phyloP scores from a whole-genome alignment of 2,113 vertebrate species.

The Saccopteryx bilineata region DNA sequence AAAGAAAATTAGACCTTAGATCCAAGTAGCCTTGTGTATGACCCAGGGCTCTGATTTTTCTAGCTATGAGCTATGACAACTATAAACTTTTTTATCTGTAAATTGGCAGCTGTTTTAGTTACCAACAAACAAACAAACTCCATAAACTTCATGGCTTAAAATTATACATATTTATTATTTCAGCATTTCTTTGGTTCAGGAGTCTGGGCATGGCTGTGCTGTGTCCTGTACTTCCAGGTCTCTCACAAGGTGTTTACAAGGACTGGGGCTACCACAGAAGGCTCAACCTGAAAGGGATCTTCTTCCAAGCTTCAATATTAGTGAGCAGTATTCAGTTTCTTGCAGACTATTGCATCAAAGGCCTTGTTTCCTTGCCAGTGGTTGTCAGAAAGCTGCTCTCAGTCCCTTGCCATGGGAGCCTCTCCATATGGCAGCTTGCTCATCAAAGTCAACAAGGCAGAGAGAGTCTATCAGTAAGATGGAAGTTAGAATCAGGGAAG shows the following conservation, averaged over 20 bases:
- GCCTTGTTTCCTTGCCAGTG: background rate
- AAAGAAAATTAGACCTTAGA: constrained; percentile 55
- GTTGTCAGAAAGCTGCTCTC: background rate
- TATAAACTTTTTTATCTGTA: constrained; percentile 31
- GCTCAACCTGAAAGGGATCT: background rate
- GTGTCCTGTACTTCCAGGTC: background rate
- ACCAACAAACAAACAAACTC: background rate
- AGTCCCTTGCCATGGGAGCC: background rate
- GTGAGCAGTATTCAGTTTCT: constrained; percentile 20
- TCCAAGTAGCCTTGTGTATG: background rate
- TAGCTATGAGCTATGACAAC: background rate
- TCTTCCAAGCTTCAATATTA: background rate
- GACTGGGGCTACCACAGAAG: background rate
- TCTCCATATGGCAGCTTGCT: background rate
- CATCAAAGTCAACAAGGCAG: background rate
- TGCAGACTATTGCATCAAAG: background rate
- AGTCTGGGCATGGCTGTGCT: background rate
- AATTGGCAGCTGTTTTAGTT: constrained; percentile 43
- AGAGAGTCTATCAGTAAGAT: constrained; percentile 8
- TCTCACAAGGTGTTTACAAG: constrained; percentile 37
- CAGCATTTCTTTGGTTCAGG: constrained; percentile 9
- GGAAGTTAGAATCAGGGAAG: background rate
- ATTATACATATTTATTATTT: background rate
- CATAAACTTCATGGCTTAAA: background rate
- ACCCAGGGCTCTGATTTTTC: background rate